Percentiles rank a stretch among this genome's conserved stretches.
phyloP scores from a whole-genome alignment of 2,888 invertebrate genomes.

The Punctoribates punctum region DNA sequence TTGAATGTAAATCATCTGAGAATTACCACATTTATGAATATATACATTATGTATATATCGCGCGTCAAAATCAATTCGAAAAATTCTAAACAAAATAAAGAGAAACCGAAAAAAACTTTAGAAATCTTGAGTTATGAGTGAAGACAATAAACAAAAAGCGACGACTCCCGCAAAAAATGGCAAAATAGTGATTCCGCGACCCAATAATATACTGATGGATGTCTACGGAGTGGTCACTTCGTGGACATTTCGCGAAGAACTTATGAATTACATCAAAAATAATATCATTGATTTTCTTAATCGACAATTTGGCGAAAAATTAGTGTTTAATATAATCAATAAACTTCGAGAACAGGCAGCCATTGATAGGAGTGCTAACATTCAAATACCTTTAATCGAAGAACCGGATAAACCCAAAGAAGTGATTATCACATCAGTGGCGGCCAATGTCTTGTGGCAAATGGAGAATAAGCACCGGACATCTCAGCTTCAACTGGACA shows the following conservation, averaged over 20 bases:
- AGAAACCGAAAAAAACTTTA: no score
- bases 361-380: slow-evolving; percentile 25
- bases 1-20: no score
- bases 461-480: slow-evolving; percentile 20
- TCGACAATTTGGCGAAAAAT: background rate
- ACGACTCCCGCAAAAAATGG: no score
- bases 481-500: slow-evolving; percentile 13
- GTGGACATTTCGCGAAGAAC: background rate
- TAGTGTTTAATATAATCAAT: background rate
- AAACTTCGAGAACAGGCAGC: slow-evolving; percentile 31
- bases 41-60: no score
- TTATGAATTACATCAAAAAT: slow-evolving; percentile 3
- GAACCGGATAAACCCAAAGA: background rate
- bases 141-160: background rate
- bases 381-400: slow-evolving; percentile 11
- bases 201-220: slow-evolving; percentile 26
- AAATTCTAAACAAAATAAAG: no score
- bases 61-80: no score
- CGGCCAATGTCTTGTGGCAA: slow-evolving; percentile 20
- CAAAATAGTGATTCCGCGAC: background rate
- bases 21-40: no score
- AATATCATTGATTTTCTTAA: background rate
- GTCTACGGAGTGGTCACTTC: slow-evolving; percentile 37
- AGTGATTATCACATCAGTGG: background rate
- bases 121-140: no score